Evolutionary conservation across 2,797 vertebrate species (phyloP).

Genomic region (Cheracebus regulus): DNA sequence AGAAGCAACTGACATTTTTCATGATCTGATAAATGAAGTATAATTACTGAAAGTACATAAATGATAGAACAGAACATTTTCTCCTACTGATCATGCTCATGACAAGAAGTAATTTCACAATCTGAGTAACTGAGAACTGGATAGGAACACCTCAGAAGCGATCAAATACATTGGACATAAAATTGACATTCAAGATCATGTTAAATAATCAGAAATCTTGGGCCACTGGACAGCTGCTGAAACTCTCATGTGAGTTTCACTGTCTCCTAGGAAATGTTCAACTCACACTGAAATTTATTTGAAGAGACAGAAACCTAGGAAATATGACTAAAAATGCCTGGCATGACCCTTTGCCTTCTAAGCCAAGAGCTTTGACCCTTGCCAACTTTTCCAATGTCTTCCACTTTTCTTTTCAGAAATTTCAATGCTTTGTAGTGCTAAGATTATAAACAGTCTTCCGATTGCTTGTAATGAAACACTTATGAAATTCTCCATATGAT

Average conservation of each 20-base stretch:
- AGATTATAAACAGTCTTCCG: conserved; percentile 32
- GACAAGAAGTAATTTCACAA: conserved; percentile 69
- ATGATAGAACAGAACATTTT: conserved; percentile 78
- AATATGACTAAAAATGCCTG: neutral
- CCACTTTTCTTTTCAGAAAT: neutral
- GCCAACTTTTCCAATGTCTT: neutral
- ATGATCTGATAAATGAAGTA: conserved; percentile 84
- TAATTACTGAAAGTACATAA: conserved; percentile 84
- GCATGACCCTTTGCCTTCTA: neutral
- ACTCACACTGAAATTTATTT: conserved; percentile 80
- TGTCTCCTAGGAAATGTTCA: conserved; percentile 82
- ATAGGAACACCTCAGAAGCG: conserved; percentile 70
- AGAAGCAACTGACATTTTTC: conserved; percentile 83
- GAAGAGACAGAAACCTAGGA: conserved; percentile 69
- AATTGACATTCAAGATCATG: conserved; percentile 75
- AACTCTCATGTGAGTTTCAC: conserved; percentile 82
- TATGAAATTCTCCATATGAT: conserved; percentile 15
- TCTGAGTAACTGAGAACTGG: conserved; percentile 79
- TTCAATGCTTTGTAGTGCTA: conserved; percentile 12
- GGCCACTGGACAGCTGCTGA: conserved; percentile 81
- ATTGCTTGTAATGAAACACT: conserved; percentile 51
- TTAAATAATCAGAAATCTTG: conserved; percentile 82
- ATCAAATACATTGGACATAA: conserved; percentile 79
- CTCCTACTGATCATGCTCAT: conserved; percentile 74
- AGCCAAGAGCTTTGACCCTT: conserved; percentile 34